These are phyloP conservation scores for Hesperia comma DNA, from an alignment of 2,888 invertebrate species.

Conservation along the genomic window DNA sequence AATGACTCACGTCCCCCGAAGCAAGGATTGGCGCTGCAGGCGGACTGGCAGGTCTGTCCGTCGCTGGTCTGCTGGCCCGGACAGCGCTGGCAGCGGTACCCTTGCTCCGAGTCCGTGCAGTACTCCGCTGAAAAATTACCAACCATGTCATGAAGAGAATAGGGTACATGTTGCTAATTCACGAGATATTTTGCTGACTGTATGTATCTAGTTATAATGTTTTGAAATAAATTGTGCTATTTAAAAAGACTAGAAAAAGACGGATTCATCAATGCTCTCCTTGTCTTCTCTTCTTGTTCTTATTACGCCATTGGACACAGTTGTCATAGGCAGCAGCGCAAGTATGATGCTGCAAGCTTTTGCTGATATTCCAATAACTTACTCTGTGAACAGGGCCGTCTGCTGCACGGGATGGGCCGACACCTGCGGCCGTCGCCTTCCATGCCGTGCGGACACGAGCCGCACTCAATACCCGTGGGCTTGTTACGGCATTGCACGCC, in stretches of 20 bases:
- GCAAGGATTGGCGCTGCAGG: conserved; percentile 86
- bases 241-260: too few relatives aligned
- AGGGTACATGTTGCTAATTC: too few relatives aligned
- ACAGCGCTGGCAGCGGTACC: conserved; percentile 90
- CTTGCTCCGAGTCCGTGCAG: conserved; percentile 87
- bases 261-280: too few relatives aligned
- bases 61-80: conserved; percentile 90
- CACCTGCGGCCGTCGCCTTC: conserved; percentile 87
- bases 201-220: too few relatives aligned
- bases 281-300: too few relatives aligned
- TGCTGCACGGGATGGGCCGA: conserved; percentile 84
- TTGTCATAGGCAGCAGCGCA: too few relatives aligned
- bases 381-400: conserved; percentile 86
- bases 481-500: conserved; percentile 90
- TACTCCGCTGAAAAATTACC: conserved; percentile 82
- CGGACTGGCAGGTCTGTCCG: conserved; percentile 89
- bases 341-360: too few relatives aligned
- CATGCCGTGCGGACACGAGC: conserved; percentile 92
- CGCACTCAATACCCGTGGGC: conserved; percentile 91
- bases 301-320: too few relatives aligned
- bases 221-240: too few relatives aligned
- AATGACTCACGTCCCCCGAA: conserved; percentile 73
- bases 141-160: background rate
- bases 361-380: too few relatives aligned
- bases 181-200: too few relatives aligned